Evolutionary conservation across 2,113 vertebrate species (phyloP), one percentile per base, ranked within the genome.

Genomic region (Lathamus discolor): DNA sequence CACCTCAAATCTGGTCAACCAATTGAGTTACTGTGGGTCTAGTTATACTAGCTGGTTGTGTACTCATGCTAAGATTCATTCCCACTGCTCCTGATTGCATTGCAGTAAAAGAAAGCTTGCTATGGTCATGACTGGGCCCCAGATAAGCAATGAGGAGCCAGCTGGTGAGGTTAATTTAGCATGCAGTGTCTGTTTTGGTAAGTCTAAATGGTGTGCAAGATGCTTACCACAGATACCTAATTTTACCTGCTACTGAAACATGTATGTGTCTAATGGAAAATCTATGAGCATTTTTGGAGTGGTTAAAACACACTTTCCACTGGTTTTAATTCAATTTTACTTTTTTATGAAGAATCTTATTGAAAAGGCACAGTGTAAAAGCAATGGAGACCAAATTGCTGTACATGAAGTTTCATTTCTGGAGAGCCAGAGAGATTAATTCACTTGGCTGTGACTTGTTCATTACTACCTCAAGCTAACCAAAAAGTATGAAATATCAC

Each of bases 381-480:
- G 95, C 95, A 95, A 95, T 94, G 96, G 96, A 97, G 93, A 95
- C 94, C 84, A 91, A 96, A 97, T 90, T 95, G 93, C 93, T 94
- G 88, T 88, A 93, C 76, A 63, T 72, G 96, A 97, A 96, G 92
- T 95, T 97, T 97, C 89, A 14, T 95, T 97, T 96, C 92, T 95
- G 93, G 95, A 94, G 96, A 97, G 91, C 88, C 89, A 74, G 91
- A 85, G 82, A 98, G 96, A 97, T 97, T 97, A 97, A 98, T 98
- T 97, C 97, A 94, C 96, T 95, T 95, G 90, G 96, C 94, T 97
- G 92, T 92, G 97, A 97, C 95, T 93, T 94, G 95, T 96, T 97
- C 97, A 93, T 98, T 95, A 96, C 94, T 94, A 94, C 86, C 92
- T 94, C 91, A 95, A 96, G 94, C 92, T 96, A 94, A 95, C 97